These are phyloP conservation scores for Trichogramma dendrolimi DNA, from an alignment of 2,888 invertebrate species.

Conservation along the genomic window DNA sequence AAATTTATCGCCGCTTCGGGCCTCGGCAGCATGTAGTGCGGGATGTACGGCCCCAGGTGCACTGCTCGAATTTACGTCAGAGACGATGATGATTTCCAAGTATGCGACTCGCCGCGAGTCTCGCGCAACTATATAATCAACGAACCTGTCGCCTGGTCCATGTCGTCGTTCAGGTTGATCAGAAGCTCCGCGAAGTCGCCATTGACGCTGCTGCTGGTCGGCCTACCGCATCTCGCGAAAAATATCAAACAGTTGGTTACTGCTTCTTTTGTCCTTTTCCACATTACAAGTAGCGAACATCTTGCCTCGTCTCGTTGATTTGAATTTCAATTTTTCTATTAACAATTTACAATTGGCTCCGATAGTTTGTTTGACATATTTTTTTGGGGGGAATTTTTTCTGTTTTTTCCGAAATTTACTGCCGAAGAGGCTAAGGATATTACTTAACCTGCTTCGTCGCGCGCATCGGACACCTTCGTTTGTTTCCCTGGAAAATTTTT, in stretches of 20 bases:
- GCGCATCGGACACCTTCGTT: no score
- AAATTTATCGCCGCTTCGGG: background rate
- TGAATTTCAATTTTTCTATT: no score
- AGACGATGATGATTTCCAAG: background rate
- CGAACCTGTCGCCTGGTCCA: slow-evolving; percentile 14
- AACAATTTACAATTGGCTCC: no score
- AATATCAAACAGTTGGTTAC: slow-evolving; percentile 28
- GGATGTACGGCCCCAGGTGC: slow-evolving; percentile 13
- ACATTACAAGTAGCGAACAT: slow-evolving; percentile 39
- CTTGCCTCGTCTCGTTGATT: slow-evolving; percentile 22
- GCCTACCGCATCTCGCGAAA: slow-evolving; percentile 26
- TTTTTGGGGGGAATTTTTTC: no score
- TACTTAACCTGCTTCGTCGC: no score
- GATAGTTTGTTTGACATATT: no score
- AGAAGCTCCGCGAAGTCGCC: slow-evolving; percentile 23
- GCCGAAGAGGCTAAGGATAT: no score
- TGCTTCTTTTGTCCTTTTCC: slow-evolving; percentile 32
- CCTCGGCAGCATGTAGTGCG: background rate
- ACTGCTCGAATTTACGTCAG: slow-evolving; percentile 13
- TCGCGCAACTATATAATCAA: no score
- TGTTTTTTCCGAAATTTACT: no score
- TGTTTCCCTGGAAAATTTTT: no score
- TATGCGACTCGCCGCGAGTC: no score
- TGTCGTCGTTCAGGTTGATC: slow-evolving; percentile 19
- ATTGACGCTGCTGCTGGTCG: slow-evolving; percentile 16